These are phyloP conservation scores for Micrastur ruficollis DNA, from an alignment of 2,797 vertebrate genomes.

Conservation along the genomic window DNA sequence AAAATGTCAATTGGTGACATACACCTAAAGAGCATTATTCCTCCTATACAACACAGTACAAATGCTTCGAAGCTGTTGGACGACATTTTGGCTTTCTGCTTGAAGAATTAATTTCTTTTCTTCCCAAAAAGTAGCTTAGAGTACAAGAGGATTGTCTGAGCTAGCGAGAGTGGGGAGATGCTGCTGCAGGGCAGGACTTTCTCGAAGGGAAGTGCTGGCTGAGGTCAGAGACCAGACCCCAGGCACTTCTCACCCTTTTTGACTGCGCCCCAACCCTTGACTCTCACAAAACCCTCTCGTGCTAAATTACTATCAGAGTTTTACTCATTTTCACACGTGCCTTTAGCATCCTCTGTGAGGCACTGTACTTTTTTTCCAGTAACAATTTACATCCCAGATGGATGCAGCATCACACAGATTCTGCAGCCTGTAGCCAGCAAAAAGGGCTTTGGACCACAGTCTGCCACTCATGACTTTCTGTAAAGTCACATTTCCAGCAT, in stretches of 20 bases:
- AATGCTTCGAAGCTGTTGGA: background rate
- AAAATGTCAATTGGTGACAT: background rate
- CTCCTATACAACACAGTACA: background rate
- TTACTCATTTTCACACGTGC: background rate
- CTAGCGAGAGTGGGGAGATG: background rate
- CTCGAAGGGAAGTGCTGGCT: background rate
- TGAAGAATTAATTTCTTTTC: background rate
- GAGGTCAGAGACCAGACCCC: background rate
- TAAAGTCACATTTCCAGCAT: background rate
- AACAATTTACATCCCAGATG: background rate
- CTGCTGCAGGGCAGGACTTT: background rate
- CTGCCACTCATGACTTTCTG: background rate
- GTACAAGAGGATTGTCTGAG: background rate
- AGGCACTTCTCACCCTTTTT: background rate
- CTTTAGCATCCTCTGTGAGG: background rate
- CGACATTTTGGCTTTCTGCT: background rate
- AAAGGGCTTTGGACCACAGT: background rate
- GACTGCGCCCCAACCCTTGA: fast-evolving
- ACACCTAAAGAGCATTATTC: background rate
- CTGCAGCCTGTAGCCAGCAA: background rate
- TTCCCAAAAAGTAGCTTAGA: background rate
- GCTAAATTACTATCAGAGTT: background rate
- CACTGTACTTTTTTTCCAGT: background rate
- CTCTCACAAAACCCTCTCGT: background rate
- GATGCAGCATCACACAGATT: background rate